Evolutionary conservation across 2,888 invertebrate species (phyloP), one percentile per base, ranked within the genome.

Genomic region (Bellardia pandia): DNA sequence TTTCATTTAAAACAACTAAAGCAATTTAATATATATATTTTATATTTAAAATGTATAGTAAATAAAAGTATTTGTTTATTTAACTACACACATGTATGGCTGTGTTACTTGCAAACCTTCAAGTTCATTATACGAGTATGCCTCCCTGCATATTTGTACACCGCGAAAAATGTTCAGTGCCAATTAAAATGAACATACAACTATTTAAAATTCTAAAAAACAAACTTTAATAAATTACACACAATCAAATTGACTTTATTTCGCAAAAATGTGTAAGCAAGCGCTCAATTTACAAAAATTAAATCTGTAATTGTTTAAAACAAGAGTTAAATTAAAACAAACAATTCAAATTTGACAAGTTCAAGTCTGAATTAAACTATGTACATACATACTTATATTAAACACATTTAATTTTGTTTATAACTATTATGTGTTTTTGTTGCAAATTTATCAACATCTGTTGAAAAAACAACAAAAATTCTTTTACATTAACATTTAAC

Each of bases 301-400:
- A 40, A 68, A 37, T 16, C 13, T 51, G 42, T 56, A 77, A 51
- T 78, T 64, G 68, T 75, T 48, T 14, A 62, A 51, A 66, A 16
- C 56, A 48, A 64, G 23, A 16, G 8, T 42, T 45, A 40, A 33
- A 30, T 40, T 37, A 23, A 56, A 83, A 60, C 51, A 58, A 79
- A 84, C 80, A 86, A 77, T 80, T 84, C 48, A 56, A 85, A 85
- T 87, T 87, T 77, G 81, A 87, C 87, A 87, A 87, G 87, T 87
- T 87, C 85, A 87, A 87, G 87, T 85, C 81, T 62, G 75, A 81
- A 79, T 85, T 40, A 60, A 74, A 71, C 42, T 58, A 77, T 76
- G 16, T 51, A 23, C 23, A 1, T 23, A 60, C 13, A 75, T 48
- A 23, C 23, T 23, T 23, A 60, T n/a, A 75, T 48, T 69, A 56